Evolutionary conservation across 2,888 invertebrate genomes (phyloP), one percentile per base, ranked within the genome.

Genomic region (Orchesella flavescens): DNA sequence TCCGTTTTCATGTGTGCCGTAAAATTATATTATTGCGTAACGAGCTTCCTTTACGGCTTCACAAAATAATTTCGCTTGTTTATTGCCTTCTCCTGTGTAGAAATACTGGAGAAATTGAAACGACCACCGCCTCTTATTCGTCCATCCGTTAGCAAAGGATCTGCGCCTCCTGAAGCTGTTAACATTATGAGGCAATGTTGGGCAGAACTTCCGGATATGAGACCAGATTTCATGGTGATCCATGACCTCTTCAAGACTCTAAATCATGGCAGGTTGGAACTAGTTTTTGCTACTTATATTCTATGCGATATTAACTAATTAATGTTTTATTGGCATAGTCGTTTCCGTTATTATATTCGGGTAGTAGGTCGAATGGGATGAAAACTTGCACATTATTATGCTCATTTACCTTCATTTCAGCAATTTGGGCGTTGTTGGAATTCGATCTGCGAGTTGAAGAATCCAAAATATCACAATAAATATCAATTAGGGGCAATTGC

Each of bases 121-220:
- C 93, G 93, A 81, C 97, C 97, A 49, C 97, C 97, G 65, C 97
- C 97, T 0, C 91, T 98, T 89, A 95, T 97, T 89, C 93, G 98
- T 74, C 98, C 98, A 1, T 97, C 97, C 24, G 97, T 98, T 74
- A 96, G 96, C 87, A 96, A 97, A 91, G 95, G 96, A 68, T 96
- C 97, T 19, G 97, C 97, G 44, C 97, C 97, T 75, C 97, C 97
- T 12, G 96, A 97, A 91, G 97, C 97, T 83, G 97, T 97, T 89
- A 88, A 88, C 75, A 95, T 96, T 87, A 97, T 97, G 95, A 93
- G 96, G 68, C 97, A 97, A 90, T 97, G 97, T 91, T 98, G 97
- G 97, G 95, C 95, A 65, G 97, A 98, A 90, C 93, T 94, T 87
- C 95, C 97, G 0, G 95, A 95, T 87, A 93, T 94, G 92, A 93